Evolutionary conservation across 2,888 invertebrate species (phyloP), one percentile per base, ranked within the genome.

Genomic region (Latheticus oryzae): DNA sequence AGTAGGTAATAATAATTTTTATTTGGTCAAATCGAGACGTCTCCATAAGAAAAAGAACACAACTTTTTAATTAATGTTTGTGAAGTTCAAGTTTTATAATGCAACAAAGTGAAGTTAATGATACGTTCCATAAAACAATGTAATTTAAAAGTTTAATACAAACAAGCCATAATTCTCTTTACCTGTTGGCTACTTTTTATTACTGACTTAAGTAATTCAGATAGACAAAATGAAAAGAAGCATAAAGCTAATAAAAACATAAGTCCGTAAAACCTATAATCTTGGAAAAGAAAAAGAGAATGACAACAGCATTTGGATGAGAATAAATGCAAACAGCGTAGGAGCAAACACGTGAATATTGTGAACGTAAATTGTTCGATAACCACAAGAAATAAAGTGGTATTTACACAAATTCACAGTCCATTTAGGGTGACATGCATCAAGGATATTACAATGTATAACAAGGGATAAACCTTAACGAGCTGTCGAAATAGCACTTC

Each of bases 381-480:
- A 58, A 40, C 56, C 56, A 23, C 56, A 56, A 58, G 50, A 52
- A 50, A 50, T 58, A 51, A 38, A 58, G 42, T 32, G 50, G 51
- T 58, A 52, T 58, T 58, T 58, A 45, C 42, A 45, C 47, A 56
- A 58, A 60, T 40, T 38, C 37, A 55, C 37, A 38, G 45, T 45
- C 59, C 63, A 63, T 63, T 61, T 61, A 47, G 58, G 56, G 23
- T 58, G 60, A 61, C 63, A 53, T 58, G 52, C 53, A 52, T 62
- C 53, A 35, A 52, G 58, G 53, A 47, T 53, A 60, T 60, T 62
- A 52, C 45, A 11, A 45, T 17, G 45, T 53, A 54, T 62, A 62
- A 60, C 60, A 55, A 60, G 60, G 62, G 60, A 55, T 60, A 62
- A 62, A 58, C 57, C 40, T 38, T 60, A 62, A 62, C 59, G 60